Percentiles rank a stretch among this genome's conserved stretches.
Conservation (phyloP, 2,797 vertebrate species). For the Oryzias dopingdopingensis region DNA sequence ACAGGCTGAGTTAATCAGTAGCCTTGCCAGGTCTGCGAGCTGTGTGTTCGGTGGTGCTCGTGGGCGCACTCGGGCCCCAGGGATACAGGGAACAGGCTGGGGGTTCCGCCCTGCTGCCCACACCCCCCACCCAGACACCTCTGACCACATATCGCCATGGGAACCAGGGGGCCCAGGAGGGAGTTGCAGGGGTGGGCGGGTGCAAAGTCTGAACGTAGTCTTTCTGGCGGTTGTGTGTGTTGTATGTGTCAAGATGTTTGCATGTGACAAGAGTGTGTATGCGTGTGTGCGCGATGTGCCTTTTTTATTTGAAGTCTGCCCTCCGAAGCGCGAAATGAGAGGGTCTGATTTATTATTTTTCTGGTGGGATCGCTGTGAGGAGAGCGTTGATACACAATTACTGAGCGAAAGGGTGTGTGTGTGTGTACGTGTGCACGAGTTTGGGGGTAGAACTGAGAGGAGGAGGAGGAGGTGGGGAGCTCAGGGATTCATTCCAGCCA, state of each 20-base stretch:
- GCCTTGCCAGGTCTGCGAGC: slow-evolving; percentile 61
- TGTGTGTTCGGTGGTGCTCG: slow-evolving; percentile 31
- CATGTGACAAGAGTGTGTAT: slow-evolving; percentile 19
- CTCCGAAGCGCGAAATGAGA: slow-evolving; percentile 86
- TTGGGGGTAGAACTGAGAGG: slow-evolving; percentile 14
- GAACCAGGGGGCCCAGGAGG: slow-evolving; percentile 76
- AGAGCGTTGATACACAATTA: slow-evolving; percentile 84
- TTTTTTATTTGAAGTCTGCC: slow-evolving; percentile 83
- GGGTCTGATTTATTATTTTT: slow-evolving; percentile 87
- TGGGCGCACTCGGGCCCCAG: slow-evolving; percentile 55
- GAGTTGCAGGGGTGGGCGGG: slow-evolving; percentile 52
- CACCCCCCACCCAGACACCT: slow-evolving; percentile 69
- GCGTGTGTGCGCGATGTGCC: slow-evolving; percentile 47
- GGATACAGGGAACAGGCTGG: slow-evolving; percentile 71
- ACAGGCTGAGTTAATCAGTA: slow-evolving; percentile 77
- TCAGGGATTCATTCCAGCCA: slow-evolving; percentile 77
- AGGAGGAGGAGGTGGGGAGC: slow-evolving; percentile 49
- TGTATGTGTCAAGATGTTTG: slow-evolving; percentile 31
- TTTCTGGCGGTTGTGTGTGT: slow-evolving; percentile 49
- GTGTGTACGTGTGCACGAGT: neutral
- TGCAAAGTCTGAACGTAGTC: slow-evolving; percentile 54
- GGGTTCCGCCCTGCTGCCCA: slow-evolving; percentile 80
- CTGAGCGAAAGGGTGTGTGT: slow-evolving; percentile 55
- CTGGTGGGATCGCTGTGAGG: slow-evolving; percentile 79
- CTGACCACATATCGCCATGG: slow-evolving; percentile 80